These are phyloP conservation scores for Tor tambroides DNA, from an alignment of 2,113 vertebrate genomes.

Conservation along the genomic window DNA sequence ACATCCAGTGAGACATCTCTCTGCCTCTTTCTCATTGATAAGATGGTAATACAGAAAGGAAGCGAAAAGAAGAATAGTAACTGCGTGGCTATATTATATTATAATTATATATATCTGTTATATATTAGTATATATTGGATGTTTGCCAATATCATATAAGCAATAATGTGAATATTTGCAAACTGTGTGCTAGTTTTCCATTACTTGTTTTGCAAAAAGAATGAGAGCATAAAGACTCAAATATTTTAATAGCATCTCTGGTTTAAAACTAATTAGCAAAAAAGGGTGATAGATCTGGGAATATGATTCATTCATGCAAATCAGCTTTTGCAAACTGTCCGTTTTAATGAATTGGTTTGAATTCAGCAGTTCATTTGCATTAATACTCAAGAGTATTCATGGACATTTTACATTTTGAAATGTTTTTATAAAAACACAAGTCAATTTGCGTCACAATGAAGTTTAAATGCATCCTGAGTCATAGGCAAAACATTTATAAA, in stretches of 20 bases:
- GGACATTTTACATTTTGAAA: not conserved
- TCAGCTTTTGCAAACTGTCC: not conserved
- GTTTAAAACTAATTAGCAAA: conserved; percentile 4
- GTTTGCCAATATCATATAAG: not conserved
- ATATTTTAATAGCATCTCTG: not conserved
- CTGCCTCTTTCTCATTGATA: not conserved
- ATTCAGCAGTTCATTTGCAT: not conserved
- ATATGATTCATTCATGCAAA: conserved; percentile 20
- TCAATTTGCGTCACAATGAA: not conserved
- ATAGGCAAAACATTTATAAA: not conserved
- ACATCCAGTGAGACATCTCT: not conserved
- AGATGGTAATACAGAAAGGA: not conserved
- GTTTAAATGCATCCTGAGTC: not conserved
- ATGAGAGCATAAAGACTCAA: not conserved
- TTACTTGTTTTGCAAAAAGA: conserved; percentile 5
- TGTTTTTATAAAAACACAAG: not conserved
- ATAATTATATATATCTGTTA: not conserved
- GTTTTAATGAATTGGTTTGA: not conserved
- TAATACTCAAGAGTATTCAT: not conserved
- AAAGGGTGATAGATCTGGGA: not conserved
- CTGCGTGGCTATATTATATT: not conserved
- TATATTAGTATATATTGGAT: not conserved
- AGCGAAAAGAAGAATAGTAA: not conserved
- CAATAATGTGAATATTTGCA: not conserved
- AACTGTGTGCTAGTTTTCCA: not conserved